Evolutionary conservation across 2,888 invertebrate genomes (phyloP).

Genomic region (Dasysyrphus albostriatus): DNA sequence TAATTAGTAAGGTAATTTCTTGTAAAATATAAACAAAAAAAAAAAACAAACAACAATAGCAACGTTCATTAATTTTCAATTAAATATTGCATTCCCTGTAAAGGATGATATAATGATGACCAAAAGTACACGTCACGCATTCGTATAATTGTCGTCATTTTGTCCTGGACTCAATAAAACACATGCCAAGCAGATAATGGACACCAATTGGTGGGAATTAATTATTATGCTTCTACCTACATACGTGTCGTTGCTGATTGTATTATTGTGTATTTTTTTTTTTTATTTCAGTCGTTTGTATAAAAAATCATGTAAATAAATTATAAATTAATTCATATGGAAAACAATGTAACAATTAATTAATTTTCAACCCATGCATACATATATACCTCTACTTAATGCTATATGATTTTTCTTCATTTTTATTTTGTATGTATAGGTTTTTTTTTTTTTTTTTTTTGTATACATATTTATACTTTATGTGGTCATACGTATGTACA

Average conservation of each 20-base stretch:
- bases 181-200: conserved; percentile 56
- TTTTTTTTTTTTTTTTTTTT: neutral
- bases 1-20: conserved; percentile 60
- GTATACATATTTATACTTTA: neutral
- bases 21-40: conserved; percentile 47
- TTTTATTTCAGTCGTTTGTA: conserved; percentile 45
- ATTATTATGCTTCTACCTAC: conserved; percentile 47
- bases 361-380: conserved; percentile 56
- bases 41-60: conserved; percentile 22
- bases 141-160: conserved; percentile 1
- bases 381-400: conserved; percentile 27
- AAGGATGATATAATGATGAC: conserved; percentile 40
- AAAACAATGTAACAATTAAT: conserved; percentile 72
- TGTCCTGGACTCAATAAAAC: conserved; percentile 55
- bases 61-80: conserved; percentile 23
- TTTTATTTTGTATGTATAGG: neutral
- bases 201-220: conserved; percentile 60
- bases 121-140: neutral
- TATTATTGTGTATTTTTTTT: conserved; percentile 9
- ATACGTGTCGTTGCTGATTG: conserved; percentile 47
- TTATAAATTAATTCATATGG: conserved; percentile 63
- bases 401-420: conserved; percentile 20
- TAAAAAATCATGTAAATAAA: conserved; percentile 68
- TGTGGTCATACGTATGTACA: neutral
- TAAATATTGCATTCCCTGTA: conserved; percentile 21